Evolutionary conservation across 2,113 vertebrate species (phyloP).

Genomic region (Anhinga rufa): DNA sequence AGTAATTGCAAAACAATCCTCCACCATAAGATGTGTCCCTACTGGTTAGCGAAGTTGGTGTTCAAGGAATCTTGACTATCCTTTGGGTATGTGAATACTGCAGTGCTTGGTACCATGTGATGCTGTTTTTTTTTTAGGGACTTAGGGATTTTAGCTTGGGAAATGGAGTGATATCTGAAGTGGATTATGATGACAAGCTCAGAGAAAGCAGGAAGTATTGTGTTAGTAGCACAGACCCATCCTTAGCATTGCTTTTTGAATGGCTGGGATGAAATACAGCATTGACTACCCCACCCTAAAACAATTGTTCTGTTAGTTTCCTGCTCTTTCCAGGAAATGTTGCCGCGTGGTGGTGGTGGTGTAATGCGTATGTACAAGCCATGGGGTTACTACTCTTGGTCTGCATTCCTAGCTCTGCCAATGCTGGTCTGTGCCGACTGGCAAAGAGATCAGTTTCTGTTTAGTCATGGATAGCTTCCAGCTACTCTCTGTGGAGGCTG

Average conservation of each 20-base stretch:
- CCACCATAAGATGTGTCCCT: not conserved
- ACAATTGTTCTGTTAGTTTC: not conserved
- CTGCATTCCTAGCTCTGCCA: not conserved
- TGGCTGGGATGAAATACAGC: not conserved
- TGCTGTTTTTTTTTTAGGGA: not conserved
- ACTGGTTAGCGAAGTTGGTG: not conserved
- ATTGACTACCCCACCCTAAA: not conserved
- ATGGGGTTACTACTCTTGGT: not conserved
- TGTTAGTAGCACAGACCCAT: not conserved
- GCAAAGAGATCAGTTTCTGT: slow-evolving; percentile 22
- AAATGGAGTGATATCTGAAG: not conserved
- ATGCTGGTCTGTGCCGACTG: not conserved
- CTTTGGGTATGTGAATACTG: not conserved
- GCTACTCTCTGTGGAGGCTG: not conserved
- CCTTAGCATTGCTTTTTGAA: not conserved
- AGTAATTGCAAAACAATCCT: not conserved
- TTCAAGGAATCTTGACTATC: not conserved
- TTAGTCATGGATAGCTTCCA: slow-evolving; percentile 42
- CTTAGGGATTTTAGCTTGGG: not conserved
- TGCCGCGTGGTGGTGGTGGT: not conserved
- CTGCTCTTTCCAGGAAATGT: not conserved
- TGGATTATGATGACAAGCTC: not conserved
- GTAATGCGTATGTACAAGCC: not conserved
- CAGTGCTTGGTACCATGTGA: not conserved
- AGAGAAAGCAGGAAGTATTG: not conserved